These are phyloP conservation scores for Heliconius ethilla DNA, from an alignment of 2,888 invertebrate species.

Conservation along the genomic window DNA sequence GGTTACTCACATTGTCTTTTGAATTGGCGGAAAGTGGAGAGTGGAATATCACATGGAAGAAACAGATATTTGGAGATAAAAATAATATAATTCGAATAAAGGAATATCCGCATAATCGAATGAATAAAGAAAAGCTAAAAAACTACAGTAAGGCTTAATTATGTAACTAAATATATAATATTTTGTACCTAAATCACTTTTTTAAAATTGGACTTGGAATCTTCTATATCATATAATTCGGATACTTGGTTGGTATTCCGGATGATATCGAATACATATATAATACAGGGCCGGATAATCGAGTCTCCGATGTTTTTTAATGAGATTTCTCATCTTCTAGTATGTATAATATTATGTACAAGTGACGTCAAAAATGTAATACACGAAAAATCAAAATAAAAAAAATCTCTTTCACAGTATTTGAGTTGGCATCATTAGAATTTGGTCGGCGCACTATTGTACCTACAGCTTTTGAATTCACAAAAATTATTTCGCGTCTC, in stretches of 20 bases:
- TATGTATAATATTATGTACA: background rate
- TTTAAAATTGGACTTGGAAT: background rate
- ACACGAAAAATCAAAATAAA: conserved; percentile 31
- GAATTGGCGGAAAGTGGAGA: too few relatives aligned
- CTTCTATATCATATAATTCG: background rate
- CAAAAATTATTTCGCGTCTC: conserved; percentile 38
- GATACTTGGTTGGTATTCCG: background rate
- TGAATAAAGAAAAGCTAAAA: too few relatives aligned
- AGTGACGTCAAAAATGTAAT: conserved; percentile 23
- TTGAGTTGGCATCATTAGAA: conserved; percentile 44
- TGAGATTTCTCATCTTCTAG: background rate
- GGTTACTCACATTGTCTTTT: too few relatives aligned
- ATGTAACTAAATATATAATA: background rate
- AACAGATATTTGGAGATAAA: too few relatives aligned
- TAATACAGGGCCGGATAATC: background rate
- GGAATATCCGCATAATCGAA: background rate
- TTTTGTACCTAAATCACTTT: background rate
- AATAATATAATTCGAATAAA: background rate
- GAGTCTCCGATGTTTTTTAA: background rate
- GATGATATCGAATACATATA: background rate
- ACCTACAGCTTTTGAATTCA: conserved; percentile 38
- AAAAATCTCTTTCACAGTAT: conserved; percentile 39
- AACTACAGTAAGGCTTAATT: background rate
- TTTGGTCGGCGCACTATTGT: conserved; percentile 41
- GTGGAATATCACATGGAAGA: too few relatives aligned